Base-by-base conservation (phyloP, 2,797 vertebrate species). In the Eutrigla gurnardus region DNA sequence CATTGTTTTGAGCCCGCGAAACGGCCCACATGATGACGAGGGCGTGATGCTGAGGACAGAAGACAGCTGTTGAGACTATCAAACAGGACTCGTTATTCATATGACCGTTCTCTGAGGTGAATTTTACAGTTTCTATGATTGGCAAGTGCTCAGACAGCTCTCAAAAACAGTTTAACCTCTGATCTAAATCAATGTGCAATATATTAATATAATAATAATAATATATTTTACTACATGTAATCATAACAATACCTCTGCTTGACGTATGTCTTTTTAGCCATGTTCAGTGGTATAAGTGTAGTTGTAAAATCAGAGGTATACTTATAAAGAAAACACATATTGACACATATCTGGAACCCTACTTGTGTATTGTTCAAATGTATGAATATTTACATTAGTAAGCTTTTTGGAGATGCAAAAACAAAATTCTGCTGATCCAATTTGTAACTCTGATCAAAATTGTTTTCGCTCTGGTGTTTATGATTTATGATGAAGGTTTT, bases 1-100 rank as follows among this genome's bases (percentile, higher is more conserved):
- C 94, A 99, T 97, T 3, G 93, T 96, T 37, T 79, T 64, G 47
- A 96, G 90, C 0, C 70, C 92, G 0, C 88, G 96, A 88, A 99
- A 99, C 0, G 98, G 97, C 1, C 98, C 98, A 0, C 98, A 99
- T 0, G 47, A 89, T 1, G 47, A 5, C 0, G 97, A 99, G 0
- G 98, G 97, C 6, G 3, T 90, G 72, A 96, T 94, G 50, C 98
- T 99, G 90, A 18, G 18, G 46, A 77, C 33, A 69, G 33, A 43
- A 42, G 25, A 71, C 0, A 60, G 9, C 33, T 14, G 25, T 43
- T 39, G 4, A 39, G 47, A 57, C 6, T 32, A 7, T 32, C 39
- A 46, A 18, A 60, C 43, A 1, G 13, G 9, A 12, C 18, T 37
- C 43, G 12, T 37, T 3, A 7, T 35, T 58, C n/a, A 55, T 35